Conservation (phyloP, 2,888 invertebrate genomes). For the Megamerina dolium region DNA sequence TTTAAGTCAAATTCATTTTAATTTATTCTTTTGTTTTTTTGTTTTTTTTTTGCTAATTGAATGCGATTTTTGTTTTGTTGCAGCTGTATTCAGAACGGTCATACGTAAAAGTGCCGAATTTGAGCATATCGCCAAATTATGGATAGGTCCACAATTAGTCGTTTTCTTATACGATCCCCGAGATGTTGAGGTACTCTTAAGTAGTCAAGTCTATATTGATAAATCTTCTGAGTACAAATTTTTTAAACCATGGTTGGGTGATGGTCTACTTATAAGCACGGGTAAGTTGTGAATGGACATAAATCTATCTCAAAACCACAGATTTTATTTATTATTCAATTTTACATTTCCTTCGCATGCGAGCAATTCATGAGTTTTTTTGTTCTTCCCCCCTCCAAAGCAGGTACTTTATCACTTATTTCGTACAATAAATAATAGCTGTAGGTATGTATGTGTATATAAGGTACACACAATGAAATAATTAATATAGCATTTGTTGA, state of each 20-base stretch:
- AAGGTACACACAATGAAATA: slow-evolving; percentile 22
- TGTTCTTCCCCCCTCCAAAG: too few relatives aligned
- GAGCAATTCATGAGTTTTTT: too few relatives aligned
- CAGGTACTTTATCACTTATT: too few relatives aligned
- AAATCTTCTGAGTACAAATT: slow-evolving; percentile 73
- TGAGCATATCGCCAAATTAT: slow-evolving; percentile 60
- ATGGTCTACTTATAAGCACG: slow-evolving; percentile 74
- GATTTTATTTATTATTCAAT: too few relatives aligned
- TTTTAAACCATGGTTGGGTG: slow-evolving; percentile 79
- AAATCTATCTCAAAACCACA: neutral
- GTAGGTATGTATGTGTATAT: too few relatives aligned
- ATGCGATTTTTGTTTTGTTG: slow-evolving; percentile 21
- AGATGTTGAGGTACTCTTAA: slow-evolving; percentile 71
- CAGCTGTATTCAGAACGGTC: slow-evolving; percentile 66
- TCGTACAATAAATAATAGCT: too few relatives aligned
- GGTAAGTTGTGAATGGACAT: slow-evolving; percentile 57
- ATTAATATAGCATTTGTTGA: slow-evolving; percentile 15
- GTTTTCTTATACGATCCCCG: slow-evolving; percentile 71
- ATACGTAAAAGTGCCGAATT: slow-evolving; percentile 49
- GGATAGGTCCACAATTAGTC: slow-evolving; percentile 71
- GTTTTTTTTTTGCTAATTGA: neutral
- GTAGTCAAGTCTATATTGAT: slow-evolving; percentile 75
- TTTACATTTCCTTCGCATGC: too few relatives aligned
- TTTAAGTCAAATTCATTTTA: neutral
- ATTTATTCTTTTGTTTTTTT: neutral